Evolutionary conservation across 2,113 vertebrate species (phyloP), one percentile per base, ranked within the genome.

Genomic region (Hystrix cristata): DNA sequence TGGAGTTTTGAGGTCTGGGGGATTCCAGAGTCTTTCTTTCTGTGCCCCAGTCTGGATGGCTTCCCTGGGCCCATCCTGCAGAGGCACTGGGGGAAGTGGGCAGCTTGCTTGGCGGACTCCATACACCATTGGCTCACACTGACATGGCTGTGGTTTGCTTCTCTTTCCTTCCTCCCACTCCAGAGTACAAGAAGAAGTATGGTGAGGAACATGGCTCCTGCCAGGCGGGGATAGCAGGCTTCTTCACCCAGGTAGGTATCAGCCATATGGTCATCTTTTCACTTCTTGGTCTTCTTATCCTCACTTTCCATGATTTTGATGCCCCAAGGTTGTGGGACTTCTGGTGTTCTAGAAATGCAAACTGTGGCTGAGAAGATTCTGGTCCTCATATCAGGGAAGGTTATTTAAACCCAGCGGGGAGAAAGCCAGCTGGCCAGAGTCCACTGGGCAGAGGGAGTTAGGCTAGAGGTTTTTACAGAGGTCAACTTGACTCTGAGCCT

Each of bases 111-210:
- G 29, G 23, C 46, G 48, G 76, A 55, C 48, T 19, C 29, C 13
- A 16, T 55, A 67, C 55, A 60, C 4, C 15, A 46, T 92, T 38
- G 90, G 87, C 87, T 69, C 19, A 65, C 96, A 98, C 97, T 98
- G 94, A 98, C 96, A 95, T 98, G 96, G 98, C 98, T 97, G 96
- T 83, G 96, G 96, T 98, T 88, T 98, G 59, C 84, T 96, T 97
- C 96, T 55, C 46, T 60, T 95, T 94, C 93, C 71, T 98, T 98
- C 71, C 98, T 25, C 98, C 95, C 74, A 31, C 62, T 98, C 82
- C 98, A 99, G 99, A 99, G 98, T 99, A 99, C 98, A 99, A 99
- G 99, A 99, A 99, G 99, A 99, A 99, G 97, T 99, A 99, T 7
- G 99, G 99, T 16, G 99, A 99, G 97, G 99, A 99, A 97, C 99